Conservation (phyloP, 2,113 vertebrate genomes). For the Gallinago media region DNA sequence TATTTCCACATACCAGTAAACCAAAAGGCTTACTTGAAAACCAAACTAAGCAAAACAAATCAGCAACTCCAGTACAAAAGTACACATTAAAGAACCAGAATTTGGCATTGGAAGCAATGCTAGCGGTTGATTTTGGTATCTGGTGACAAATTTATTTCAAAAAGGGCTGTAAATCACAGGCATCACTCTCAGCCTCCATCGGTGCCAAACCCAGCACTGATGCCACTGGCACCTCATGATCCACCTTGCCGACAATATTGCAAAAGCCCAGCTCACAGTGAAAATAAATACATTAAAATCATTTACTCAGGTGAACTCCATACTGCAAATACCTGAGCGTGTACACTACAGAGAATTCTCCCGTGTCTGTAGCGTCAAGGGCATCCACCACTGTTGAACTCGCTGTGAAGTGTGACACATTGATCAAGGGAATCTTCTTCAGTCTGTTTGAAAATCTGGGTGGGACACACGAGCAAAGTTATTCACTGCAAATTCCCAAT, state of each 20-base stretch:
- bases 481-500: background rate
- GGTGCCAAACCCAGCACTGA: background rate
- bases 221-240: background rate
- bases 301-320: background rate
- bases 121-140: background rate
- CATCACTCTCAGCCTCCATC: background rate
- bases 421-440: background rate
- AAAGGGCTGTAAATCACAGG: background rate
- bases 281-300: background rate
- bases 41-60: background rate
- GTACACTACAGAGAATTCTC: background rate
- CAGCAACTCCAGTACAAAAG: background rate
- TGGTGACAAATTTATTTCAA: background rate
- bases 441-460: background rate
- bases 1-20: background rate
- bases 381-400: background rate
- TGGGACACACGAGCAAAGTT: background rate
- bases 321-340: background rate
- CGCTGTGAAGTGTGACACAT: rapidly evolving
- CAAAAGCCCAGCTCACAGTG: background rate
- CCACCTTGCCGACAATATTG: background rate
- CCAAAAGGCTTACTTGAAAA: background rate
- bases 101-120: background rate
- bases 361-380: too few relatives aligned
- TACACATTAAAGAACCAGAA: background rate